phyloP scores from a whole-genome alignment of 2,888 invertebrate species.

The Neoitamus cyanurus region DNA sequence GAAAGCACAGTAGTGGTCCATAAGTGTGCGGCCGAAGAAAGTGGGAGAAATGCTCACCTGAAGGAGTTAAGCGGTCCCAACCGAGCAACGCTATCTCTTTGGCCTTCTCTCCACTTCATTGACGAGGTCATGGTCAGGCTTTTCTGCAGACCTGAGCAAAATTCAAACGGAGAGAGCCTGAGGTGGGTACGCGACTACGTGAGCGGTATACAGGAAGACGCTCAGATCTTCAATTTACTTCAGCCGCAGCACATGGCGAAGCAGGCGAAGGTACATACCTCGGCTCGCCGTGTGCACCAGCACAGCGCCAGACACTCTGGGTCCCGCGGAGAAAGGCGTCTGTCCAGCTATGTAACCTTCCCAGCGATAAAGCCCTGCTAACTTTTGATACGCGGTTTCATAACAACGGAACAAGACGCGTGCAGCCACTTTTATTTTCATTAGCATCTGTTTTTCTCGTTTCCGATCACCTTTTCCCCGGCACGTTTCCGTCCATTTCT shows the following conservation, averaged over 20 bases:
- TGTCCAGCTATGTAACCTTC: conserved; percentile 25
- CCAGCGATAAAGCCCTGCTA: not conserved
- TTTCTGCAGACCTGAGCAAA: not conserved
- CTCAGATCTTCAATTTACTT: not conserved
- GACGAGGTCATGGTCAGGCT: conserved; percentile 47
- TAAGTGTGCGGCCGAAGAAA: not conserved
- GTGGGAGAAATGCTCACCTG: conserved; percentile 41
- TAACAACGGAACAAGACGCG: conserved; percentile 25
- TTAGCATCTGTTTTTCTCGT: not conserved
- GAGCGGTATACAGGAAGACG: not conserved
- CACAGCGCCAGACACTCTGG: not conserved
- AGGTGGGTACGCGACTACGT: not conserved
- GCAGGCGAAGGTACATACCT: not conserved
- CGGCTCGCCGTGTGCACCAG: not conserved
- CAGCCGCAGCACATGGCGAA: not conserved
- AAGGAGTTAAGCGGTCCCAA: not conserved
- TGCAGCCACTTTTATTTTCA: conserved; percentile 22
- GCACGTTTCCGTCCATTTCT: not conserved
- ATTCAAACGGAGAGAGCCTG: not conserved
- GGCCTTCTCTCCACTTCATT: conserved; percentile 37
- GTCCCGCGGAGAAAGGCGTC: conserved; percentile 28
- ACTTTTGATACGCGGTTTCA: not conserved
- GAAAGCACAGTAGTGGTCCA: conserved; percentile 4
- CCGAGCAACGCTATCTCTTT: not conserved
- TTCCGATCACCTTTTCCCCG: not conserved